Evolutionary conservation across 2,113 vertebrate genomes (phyloP).

Genomic region (Poeciliopsis turrubarensis): DNA sequence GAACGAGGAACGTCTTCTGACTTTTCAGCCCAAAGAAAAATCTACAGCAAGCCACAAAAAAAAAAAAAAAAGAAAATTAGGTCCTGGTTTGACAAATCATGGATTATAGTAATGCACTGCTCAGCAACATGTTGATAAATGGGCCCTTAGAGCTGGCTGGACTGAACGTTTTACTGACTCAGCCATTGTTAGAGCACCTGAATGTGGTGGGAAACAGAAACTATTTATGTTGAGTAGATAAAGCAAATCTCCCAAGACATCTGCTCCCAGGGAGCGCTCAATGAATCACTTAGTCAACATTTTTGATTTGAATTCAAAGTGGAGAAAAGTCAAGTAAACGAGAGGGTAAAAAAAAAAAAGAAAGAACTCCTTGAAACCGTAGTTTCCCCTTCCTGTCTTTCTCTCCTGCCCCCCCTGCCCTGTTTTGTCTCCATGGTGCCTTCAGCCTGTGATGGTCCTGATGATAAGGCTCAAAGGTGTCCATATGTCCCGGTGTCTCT

Average conservation of each 20-base stretch:
- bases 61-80: too few relatives aligned
- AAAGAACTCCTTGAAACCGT: slow-evolving; percentile 7
- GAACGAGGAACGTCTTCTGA: neutral
- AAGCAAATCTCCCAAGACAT: too few relatives aligned
- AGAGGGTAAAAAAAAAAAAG: neutral
- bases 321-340: neutral
- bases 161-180: too few relatives aligned
- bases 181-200: too few relatives aligned
- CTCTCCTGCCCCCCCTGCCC: slow-evolving; percentile 38
- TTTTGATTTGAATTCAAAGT: neutral
- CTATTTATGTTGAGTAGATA: too few relatives aligned
- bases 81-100: too few relatives aligned
- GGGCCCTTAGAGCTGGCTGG: too few relatives aligned
- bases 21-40: too few relatives aligned
- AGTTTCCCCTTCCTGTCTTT: neutral
- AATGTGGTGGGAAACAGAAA: too few relatives aligned
- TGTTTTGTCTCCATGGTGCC: slow-evolving; percentile 69
- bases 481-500: slow-evolving; percentile 56
- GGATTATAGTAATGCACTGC: too few relatives aligned
- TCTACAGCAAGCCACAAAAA: too few relatives aligned
- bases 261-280: neutral
- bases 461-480: slow-evolving; percentile 69
- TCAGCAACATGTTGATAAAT: too few relatives aligned
- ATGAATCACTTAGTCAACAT: neutral
- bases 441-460: slow-evolving; percentile 57